Conservation (phyloP, 2,113 vertebrate species). For the Dinomys branickii region DNA sequence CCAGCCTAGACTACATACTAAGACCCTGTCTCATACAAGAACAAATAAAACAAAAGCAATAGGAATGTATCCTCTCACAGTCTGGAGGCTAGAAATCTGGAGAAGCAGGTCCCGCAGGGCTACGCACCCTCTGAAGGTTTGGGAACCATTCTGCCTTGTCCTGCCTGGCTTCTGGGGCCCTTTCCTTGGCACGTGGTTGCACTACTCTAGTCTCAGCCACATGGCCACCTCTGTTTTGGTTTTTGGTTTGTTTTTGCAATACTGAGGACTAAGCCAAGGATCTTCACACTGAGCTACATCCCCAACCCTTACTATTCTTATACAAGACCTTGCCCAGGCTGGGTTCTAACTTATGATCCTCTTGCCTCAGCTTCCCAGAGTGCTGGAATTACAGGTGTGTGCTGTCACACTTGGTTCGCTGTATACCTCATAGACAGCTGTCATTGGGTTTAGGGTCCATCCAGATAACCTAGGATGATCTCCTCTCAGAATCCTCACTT, state of each 20-base stretch:
- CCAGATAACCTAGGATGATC: not conserved
- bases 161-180: not conserved
- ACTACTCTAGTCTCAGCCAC: not conserved
- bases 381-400: not conserved
- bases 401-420: not conserved
- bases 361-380: not conserved
- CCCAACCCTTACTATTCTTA: not conserved
- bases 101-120: not conserved
- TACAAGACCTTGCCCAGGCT: not conserved
- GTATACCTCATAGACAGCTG: fast-evolving
- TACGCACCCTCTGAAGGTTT: fast-evolving
- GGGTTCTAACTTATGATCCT: not conserved
- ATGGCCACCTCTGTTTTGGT: not conserved
- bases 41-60: not conserved
- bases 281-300: not conserved
- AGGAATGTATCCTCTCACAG: not conserved
- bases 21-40: not conserved
- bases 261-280: not conserved
- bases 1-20: not conserved
- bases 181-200: fast-evolving
- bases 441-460: not conserved
- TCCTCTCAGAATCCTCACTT: not conserved
- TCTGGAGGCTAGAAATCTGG: not conserved
- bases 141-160: not conserved
- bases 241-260: not conserved